A percentile compares a stretch with the other conserved stretches of the same genome.
Evolutionary conservation across 2,797 vertebrate species (phyloP).

Genomic region (Acipenser oxyrinchus): DNA sequence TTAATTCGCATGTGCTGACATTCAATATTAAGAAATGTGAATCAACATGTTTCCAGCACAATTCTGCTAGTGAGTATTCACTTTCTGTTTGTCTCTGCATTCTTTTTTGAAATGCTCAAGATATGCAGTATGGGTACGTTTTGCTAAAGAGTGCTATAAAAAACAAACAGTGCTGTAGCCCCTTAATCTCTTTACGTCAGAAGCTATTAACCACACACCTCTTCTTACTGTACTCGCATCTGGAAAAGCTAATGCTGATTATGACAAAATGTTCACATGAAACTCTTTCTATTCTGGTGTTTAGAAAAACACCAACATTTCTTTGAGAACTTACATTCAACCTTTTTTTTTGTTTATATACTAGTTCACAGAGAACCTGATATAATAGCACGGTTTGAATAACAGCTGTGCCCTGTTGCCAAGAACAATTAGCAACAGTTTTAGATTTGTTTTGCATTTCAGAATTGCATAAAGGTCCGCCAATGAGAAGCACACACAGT

Average conservation of each 20-base stretch:
- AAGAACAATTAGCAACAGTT: constrained; percentile 22
- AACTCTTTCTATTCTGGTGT: constrained; percentile 28
- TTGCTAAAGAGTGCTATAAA: constrained; percentile 36
- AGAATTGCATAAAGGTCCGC: constrained; percentile 22
- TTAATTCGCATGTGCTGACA: constrained; percentile 44
- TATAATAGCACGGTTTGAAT: constrained; percentile 22
- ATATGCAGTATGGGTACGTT: constrained; percentile 41
- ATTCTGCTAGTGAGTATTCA: constrained; percentile 50
- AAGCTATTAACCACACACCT: constrained; percentile 43
- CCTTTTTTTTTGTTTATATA: constrained; percentile 34
- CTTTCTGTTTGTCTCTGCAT: constrained; percentile 24
- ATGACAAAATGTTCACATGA: constrained; percentile 46
- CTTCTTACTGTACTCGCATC: constrained; percentile 50
- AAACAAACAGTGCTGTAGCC: constrained; percentile 56
- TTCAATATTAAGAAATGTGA: constrained; percentile 46
- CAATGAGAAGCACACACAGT: constrained; percentile 28
- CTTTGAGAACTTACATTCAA: constrained; percentile 57
- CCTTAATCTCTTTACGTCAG: constrained; percentile 33
- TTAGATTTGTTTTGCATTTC: constrained; percentile 11
- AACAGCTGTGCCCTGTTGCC: constrained; percentile 18
- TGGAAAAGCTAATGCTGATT: constrained; percentile 56
- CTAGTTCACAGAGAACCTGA: constrained; percentile 3
- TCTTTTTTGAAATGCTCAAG: constrained; percentile 38
- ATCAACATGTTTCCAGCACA: constrained; percentile 30
- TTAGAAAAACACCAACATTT: constrained; percentile 35